These are phyloP conservation scores for Ferdinandea cuprea DNA, from an alignment of 2,888 invertebrate genomes.

Conservation along the genomic window DNA sequence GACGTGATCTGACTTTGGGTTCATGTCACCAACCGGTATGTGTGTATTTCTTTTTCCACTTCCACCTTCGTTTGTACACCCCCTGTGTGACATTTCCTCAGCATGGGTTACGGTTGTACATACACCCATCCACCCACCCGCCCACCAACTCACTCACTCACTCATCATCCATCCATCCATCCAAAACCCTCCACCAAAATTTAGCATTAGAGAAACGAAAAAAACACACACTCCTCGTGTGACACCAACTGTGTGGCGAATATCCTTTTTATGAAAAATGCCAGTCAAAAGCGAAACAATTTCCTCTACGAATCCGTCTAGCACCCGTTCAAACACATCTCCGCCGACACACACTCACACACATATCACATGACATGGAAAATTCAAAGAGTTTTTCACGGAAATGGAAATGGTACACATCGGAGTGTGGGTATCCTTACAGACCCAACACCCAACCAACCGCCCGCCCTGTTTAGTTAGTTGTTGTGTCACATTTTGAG, in stretches of 20 bases:
- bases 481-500: constrained; percentile 54
- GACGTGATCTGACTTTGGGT: constrained; percentile 73
- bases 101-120: constrained; percentile 52
- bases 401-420: constrained; percentile 67
- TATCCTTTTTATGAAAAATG: constrained; percentile 75
- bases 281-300: constrained; percentile 75
- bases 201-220: constrained; percentile 24
- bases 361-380: constrained; percentile 64
- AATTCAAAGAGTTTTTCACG: constrained; percentile 73
- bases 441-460: constrained; percentile 19
- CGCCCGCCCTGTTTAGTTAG: constrained; percentile 42
- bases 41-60: constrained; percentile 11
- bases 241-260: constrained; percentile 74
- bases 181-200: constrained; percentile 12
- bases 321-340: constrained; percentile 41
- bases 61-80: constrained; percentile 45
- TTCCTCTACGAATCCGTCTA: constrained; percentile 71
- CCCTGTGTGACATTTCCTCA: constrained; percentile 60
- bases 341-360: constrained; percentile 7
- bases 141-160: constrained; percentile 2
- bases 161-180: too few relatives aligned
- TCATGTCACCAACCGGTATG: constrained; percentile 48
- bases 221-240: constrained; percentile 27
- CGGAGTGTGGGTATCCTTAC: constrained; percentile 52
- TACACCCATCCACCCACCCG: constrained; percentile 40